Base-by-base conservation (phyloP, 2,113 vertebrate genomes). In the Lepisosteus oculatus region DNA sequence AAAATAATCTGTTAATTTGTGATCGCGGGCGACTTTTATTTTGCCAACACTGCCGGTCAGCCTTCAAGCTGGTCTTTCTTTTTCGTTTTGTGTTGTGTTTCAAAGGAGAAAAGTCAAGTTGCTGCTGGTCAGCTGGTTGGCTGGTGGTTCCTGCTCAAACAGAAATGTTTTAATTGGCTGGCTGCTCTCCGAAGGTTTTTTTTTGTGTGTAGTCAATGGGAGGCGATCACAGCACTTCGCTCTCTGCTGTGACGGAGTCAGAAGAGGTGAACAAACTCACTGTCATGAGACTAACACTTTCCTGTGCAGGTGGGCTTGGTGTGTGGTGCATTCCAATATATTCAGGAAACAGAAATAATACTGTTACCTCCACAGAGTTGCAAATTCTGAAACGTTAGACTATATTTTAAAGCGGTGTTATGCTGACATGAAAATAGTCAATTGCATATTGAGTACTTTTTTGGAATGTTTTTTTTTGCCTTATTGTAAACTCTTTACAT, bases 101-200 rank as follows among this genome's bases (percentile, higher is more conserved):
- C 61, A 79, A 78, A 55, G 43, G 74, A 75, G 86, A 79, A 81
- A 59, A 82, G 85, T 78, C 78, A 80, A 77, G 78, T 81, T 81
- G 86, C 76, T 78, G 82, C 84, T 77, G 82, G 80, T 80, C 77
- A 76, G 45, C 76, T 8, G 76, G 70, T 81, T 76, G 82, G 86
- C 72, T 65, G 82, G 73, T 73, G 55, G 61, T 74, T 72, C 74
- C 0, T 80, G 77, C 69, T 83, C 75, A 77, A 74, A 78, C 82
- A 17, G 66, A 85, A 79, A 69, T 72, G 71, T 85, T 88, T 85
- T 86, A 86, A 89, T 87, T 83, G 84, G 69, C 75, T 29, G 8
- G 59, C 69, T 67, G 69, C 61, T 67, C 68, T 77, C 73, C 74
- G 62, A 51, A 67, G 67, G 69, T 55, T 55, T 2, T 55, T 59